phyloP scores from a whole-genome alignment of 2,888 invertebrate species.

The Ochropacha duplaris region DNA sequence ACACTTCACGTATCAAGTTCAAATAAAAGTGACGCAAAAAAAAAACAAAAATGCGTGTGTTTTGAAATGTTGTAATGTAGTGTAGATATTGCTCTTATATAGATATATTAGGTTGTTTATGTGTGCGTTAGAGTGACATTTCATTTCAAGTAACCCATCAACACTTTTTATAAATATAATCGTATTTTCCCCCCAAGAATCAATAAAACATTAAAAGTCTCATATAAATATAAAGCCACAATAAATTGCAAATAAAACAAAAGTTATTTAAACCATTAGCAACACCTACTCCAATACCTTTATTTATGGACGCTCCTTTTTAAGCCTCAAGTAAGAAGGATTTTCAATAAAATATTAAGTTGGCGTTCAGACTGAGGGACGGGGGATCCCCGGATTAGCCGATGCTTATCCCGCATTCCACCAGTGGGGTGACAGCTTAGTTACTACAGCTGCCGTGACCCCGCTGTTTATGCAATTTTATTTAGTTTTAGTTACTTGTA shows the following conservation, averaged over 20 bases:
- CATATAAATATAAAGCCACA: neutral
- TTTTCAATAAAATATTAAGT: conserved; percentile 43
- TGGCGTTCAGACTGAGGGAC: conserved; percentile 18
- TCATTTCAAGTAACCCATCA: no score
- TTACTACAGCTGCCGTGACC: neutral
- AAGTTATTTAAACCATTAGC: conserved; percentile 14
- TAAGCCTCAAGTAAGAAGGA: conserved; percentile 20
- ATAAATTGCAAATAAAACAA: neutral
- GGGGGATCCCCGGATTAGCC: conserved; percentile 17
- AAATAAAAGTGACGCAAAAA: no score
- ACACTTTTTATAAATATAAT: no score
- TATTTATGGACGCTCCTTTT: neutral
- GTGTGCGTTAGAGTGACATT: no score
- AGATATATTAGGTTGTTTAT: no score
- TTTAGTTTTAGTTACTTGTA: no score
- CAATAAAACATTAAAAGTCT: no score
- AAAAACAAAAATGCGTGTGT: no score
- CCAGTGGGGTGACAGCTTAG: conserved; percentile 12
- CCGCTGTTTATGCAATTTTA: neutral
- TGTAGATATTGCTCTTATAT: no score
- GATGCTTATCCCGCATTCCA: conserved; percentile 31
- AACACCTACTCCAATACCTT: neutral
- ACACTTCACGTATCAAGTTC: no score
- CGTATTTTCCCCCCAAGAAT: no score
- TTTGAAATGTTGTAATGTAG: no score